A percentile compares a stretch with the other conserved stretches of the same genome.
Evolutionary conservation across 1,140 invertebrate genomes (phyloP).

Genomic region (Yoshiicerus persimilis): DNA sequence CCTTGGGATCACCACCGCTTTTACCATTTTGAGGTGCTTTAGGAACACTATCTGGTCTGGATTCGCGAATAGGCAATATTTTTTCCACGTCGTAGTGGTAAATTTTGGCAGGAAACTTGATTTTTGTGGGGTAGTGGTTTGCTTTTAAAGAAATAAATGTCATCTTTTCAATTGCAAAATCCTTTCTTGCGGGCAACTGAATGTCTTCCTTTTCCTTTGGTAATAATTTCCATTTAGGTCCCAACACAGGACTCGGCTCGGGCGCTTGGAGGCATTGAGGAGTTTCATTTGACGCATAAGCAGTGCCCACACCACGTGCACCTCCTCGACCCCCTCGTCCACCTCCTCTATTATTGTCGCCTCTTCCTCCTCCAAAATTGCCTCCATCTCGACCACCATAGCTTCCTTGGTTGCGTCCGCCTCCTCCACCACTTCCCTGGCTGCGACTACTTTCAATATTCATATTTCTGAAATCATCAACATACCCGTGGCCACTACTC

Average conservation of each 20-base stretch:
- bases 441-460: neutral
- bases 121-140: neutral
- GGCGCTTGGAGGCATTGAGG: neutral
- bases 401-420: neutral
- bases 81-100: conserved; percentile 11
- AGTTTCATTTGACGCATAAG: neutral
- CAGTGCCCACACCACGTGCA: neutral
- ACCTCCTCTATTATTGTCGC: neutral
- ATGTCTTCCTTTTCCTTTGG: neutral
- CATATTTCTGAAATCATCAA: neutral
- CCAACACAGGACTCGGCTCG: no score
- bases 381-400: neutral
- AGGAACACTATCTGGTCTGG: neutral
- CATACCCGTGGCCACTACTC: neutral
- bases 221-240: neutral
- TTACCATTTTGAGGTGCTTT: neutral
- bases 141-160: neutral
- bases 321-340: neutral
- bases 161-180: neutral
- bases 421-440: neutral
- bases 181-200: neutral
- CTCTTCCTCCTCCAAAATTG: neutral
- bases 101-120: conserved; percentile 1
- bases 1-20: neutral
- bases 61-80: neutral